These are phyloP conservation scores for Tragelaphus scriptus DNA, from an alignment of 2,113 vertebrate species.

Conservation along the genomic window DNA sequence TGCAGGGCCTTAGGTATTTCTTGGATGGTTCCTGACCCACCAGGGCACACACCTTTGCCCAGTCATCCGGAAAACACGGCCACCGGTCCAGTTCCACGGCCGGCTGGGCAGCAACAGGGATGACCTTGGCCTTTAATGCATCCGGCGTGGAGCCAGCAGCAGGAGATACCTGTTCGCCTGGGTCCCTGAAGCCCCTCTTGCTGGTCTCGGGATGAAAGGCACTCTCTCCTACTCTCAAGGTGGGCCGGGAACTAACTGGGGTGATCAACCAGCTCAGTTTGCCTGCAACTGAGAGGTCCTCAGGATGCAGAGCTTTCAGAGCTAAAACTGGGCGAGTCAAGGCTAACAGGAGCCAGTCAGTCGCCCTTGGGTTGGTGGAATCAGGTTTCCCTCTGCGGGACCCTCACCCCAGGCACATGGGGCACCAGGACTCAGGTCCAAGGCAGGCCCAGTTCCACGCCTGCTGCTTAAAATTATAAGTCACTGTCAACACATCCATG, in stretches of 20 bases:
- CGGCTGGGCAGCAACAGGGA: background rate
- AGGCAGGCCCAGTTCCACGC: background rate
- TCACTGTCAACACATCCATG: background rate
- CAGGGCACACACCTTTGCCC: accelerated
- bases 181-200: background rate
- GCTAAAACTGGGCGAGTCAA: background rate
- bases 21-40: background rate
- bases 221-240: accelerated
- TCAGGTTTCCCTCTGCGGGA: background rate
- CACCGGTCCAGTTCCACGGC: background rate
- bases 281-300: background rate
- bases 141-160: background rate
- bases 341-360: too few relatives aligned
- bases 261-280: accelerated
- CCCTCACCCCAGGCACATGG: background rate
- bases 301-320: background rate
- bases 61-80: background rate
- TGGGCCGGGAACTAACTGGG: background rate
- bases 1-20: background rate
- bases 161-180: background rate
- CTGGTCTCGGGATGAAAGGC: background rate
- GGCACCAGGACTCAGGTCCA: accelerated
- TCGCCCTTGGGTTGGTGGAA: background rate
- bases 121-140: background rate
- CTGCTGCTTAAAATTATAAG: background rate